phyloP scores from a whole-genome alignment of 2,888 invertebrate genomes.

The Drosophila aldrichi region DNA sequence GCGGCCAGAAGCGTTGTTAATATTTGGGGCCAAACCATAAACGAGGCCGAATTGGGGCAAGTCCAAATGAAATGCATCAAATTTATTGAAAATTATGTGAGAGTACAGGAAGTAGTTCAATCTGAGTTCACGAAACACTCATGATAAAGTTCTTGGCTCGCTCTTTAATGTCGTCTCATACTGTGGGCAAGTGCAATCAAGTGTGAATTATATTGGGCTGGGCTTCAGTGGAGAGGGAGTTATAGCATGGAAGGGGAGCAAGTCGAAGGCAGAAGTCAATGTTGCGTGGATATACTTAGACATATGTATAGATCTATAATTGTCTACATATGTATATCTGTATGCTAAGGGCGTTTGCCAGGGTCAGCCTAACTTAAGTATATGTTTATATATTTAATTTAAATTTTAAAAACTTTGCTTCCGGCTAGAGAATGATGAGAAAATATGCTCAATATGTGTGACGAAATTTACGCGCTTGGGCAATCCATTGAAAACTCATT shows the following conservation, averaged over 20 bases:
- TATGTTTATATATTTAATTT: slow-evolving; percentile 30
- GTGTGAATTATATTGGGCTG: slow-evolving; percentile 68
- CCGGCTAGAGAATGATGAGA: slow-evolving; percentile 58
- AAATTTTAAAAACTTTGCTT: slow-evolving; percentile 30
- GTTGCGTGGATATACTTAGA: slow-evolving; percentile 4
- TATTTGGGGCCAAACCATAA: slow-evolving; percentile 49
- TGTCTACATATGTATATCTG: background rate
- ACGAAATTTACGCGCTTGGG: slow-evolving; percentile 55
- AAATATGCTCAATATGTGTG: slow-evolving; percentile 49
- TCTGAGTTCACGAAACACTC: slow-evolving; percentile 23
- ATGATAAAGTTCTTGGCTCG: slow-evolving; percentile 31
- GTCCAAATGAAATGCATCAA: slow-evolving; percentile 39
- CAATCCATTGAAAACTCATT: slow-evolving; percentile 58
- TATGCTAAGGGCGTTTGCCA: slow-evolving; percentile 55
- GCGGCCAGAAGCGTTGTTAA: slow-evolving; percentile 36
- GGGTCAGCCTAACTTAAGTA: slow-evolving; percentile 41
- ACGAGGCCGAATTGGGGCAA: slow-evolving; percentile 63
- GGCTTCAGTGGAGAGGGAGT: slow-evolving; percentile 7
- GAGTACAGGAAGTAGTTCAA: slow-evolving; percentile 46
- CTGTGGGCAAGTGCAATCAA: slow-evolving; percentile 53
- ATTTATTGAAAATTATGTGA: slow-evolving; percentile 47
- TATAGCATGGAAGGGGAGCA: slow-evolving; percentile 9
- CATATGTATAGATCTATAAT: background rate
- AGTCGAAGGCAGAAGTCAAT: slow-evolving; percentile 38
- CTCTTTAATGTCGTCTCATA: slow-evolving; percentile 26